Evolutionary conservation across 2,888 invertebrate genomes (phyloP).

Genomic region (Urechis unicinctus): DNA sequence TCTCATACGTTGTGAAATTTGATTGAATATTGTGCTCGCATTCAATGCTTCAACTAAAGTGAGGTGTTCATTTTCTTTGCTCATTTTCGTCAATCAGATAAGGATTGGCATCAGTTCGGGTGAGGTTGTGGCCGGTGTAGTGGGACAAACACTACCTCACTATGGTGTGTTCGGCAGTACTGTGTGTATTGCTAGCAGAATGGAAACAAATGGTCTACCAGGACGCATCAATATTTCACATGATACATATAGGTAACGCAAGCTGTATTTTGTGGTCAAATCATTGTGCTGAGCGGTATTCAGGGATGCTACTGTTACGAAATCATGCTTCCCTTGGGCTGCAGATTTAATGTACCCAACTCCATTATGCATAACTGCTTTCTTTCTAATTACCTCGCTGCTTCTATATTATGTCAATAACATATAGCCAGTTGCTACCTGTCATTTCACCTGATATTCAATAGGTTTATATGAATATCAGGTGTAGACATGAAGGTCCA

Average conservation of each 20-base stretch:
- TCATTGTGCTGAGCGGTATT: not conserved
- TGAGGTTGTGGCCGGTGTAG: conserved; percentile 45
- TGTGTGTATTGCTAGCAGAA: conserved; percentile 44
- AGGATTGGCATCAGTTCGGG: conserved; percentile 46
- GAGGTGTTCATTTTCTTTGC: too few species aligned
- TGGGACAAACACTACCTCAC: conserved; percentile 44
- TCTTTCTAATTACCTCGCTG: too few species aligned
- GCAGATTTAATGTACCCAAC: not conserved
- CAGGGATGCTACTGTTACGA: not conserved
- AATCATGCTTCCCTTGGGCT: too few species aligned
- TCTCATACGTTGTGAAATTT: too few species aligned
- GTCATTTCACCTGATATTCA: too few species aligned
- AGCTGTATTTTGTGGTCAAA: too few species aligned
- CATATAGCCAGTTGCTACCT: too few species aligned
- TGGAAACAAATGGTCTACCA: conserved; percentile 42
- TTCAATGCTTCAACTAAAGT: too few species aligned
- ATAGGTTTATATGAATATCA: too few species aligned
- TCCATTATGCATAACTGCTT: not conserved
- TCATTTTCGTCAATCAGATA: conserved; percentile 25
- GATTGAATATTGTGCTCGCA: too few species aligned
- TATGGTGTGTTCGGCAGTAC: conserved; percentile 47
- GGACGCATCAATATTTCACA: conserved; percentile 43
- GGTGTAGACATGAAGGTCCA: too few species aligned
- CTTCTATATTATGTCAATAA: too few species aligned
- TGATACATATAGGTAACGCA: conserved; percentile 33